Base-by-base conservation (phyloP, 2,888 invertebrate species). In the Lampropteryx suffumata region DNA sequence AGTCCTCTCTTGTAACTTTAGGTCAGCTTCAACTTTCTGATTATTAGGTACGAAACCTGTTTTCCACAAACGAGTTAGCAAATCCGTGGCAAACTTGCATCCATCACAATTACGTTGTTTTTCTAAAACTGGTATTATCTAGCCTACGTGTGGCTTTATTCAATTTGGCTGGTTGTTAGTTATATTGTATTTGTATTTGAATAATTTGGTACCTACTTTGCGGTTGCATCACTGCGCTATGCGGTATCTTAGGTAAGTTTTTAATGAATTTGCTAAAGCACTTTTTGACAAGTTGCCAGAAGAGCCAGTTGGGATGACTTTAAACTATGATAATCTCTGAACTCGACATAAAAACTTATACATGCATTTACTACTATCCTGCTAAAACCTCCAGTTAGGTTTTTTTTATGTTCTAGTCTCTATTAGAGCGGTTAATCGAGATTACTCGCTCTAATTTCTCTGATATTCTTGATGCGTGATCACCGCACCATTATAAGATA, bases 1-100 rank as follows among this genome's bases (percentile, higher is more conserved):
- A n/a, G n/a, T n/a, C n/a, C n/a, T n/a, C n/a, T n/a, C n/a, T n/a
- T n/a, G n/a, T n/a, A n/a, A n/a, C n/a, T n/a, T n/a, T n/a, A 30
- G 30, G 37, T 32, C 30, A 32, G 11, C 39, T 35, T 36, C 17
- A 30, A 36, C 42, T 36, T 49, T 42, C 30, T 42, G 48, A 30
- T 42, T 32, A n/a, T 27, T 12, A 36, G 28, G 29, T 35, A 27
- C 17, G 14, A 34, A 49, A 49, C 37, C 28, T 35, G 42, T 46
- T 51, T 45, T 36, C 7, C 30, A 39, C 14, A 29, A 51, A 50
- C 44, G 10, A 17, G 44, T 52, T 45, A 27, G 39, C 39, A 37
- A 59, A 54, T 32, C 26, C 50, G 50, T 51, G 41, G 30, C 33
- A 53, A 39, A 36, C 40, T 46, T 48, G 37, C 46, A 52, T 57